Evolutionary conservation across 2,797 vertebrate genomes (phyloP).

Genomic region (Chrysocyon brachyurus): DNA sequence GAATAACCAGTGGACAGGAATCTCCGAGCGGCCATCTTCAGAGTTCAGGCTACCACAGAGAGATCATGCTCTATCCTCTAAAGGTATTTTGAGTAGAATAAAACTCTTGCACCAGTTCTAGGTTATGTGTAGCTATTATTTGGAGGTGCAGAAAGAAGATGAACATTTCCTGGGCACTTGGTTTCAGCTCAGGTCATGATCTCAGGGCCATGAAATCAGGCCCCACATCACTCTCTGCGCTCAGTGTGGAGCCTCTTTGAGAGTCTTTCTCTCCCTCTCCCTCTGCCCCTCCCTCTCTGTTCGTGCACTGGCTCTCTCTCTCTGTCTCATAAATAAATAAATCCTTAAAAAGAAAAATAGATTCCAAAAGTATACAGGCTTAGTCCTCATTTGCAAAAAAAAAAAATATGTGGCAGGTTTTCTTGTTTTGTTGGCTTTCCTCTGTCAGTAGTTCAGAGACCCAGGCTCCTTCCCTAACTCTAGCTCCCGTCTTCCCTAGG

Average conservation of each 20-base stretch:
- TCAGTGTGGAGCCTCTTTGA: neutral
- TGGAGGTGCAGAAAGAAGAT: neutral
- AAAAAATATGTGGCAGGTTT: neutral
- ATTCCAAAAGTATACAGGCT: neutral
- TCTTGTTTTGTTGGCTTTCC: neutral
- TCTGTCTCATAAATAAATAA: neutral
- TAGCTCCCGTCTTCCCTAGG: neutral
- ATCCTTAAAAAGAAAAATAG: neutral
- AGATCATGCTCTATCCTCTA: neutral
- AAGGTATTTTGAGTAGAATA: neutral
- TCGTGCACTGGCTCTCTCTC: neutral
- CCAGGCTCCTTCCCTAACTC: neutral
- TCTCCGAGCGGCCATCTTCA: neutral
- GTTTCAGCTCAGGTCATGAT: neutral
- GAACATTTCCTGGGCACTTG: neutral
- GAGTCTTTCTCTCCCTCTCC: neutral
- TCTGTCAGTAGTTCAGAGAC: neutral
- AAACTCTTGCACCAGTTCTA: neutral
- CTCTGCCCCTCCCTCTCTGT: neutral
- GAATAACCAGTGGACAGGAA: neutral
- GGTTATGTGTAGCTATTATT: neutral
- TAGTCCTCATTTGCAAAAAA: neutral
- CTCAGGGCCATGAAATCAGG: neutral
- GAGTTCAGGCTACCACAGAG: neutral
- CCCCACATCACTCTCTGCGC: fast-evolving